phyloP scores from a whole-genome alignment of 2,888 invertebrate species.

The Limnephilus marmoratus region DNA sequence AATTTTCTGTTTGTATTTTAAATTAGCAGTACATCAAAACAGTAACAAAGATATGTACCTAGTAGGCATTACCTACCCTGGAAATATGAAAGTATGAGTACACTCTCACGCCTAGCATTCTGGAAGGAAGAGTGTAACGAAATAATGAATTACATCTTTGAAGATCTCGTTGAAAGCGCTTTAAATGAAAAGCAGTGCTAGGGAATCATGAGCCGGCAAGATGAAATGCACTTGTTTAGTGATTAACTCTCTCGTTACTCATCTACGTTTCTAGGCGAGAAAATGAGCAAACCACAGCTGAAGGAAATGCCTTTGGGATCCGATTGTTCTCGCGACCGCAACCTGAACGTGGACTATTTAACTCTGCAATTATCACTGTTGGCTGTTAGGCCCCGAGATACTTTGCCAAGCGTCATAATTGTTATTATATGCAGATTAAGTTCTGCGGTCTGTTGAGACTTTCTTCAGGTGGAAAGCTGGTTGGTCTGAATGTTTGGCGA shows the following conservation, averaged over 20 bases:
- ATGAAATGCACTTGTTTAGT: constrained; percentile 41
- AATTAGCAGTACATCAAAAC: not conserved
- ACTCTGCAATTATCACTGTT: constrained; percentile 26
- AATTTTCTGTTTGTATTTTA: not conserved
- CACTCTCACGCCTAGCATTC: not conserved
- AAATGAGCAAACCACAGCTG: constrained; percentile 33
- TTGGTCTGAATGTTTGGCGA: not conserved
- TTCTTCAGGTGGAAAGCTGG: not conserved
- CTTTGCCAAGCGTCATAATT: constrained; percentile 22
- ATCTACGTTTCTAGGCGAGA: constrained; percentile 22
- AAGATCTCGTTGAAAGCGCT: constrained; percentile 11
- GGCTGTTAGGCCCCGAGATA: constrained; percentile 7
- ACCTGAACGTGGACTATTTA: constrained; percentile 44
- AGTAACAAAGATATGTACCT: not conserved
- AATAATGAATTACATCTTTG: not conserved
- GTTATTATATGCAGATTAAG: constrained; percentile 29
- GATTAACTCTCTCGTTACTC: constrained; percentile 44
- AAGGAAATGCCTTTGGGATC: constrained; percentile 40
- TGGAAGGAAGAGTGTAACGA: not conserved
- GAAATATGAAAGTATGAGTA: not conserved
- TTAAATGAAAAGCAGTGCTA: not conserved
- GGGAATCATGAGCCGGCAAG: not conserved
- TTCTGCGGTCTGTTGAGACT: constrained; percentile 24
- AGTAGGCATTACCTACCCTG: not conserved
- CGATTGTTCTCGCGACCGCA: constrained; percentile 46